Conservation (phyloP, 2,113 vertebrate genomes). For the Aptenodytes patagonicus region DNA sequence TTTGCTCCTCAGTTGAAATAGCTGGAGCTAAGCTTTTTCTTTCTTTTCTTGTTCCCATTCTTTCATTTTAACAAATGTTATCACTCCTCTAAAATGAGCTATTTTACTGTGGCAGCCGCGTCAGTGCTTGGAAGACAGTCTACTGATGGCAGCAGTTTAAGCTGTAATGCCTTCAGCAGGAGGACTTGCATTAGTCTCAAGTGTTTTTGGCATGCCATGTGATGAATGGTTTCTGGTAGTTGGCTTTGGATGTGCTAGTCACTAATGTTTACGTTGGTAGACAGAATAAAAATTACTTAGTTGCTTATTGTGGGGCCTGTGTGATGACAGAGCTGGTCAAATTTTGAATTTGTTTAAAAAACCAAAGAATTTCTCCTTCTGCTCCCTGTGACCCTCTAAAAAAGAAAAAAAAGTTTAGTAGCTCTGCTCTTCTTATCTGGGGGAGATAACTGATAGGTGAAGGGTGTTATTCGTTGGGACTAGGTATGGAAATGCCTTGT, state of each 20-base stretch:
- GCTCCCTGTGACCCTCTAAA: background rate
- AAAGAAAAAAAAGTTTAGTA: background rate
- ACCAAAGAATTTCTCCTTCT: background rate
- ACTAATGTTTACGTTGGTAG: slow-evolving; percentile 2
- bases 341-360: slow-evolving; percentile 9
- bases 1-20: background rate
- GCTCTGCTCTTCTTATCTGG: background rate
- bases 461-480: background rate
- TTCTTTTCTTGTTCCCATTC: background rate
- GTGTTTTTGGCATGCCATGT: background rate
- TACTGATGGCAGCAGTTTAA: background rate
- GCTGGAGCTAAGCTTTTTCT: background rate
- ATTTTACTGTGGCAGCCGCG: background rate
- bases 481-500: background rate
- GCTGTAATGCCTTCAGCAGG: background rate
- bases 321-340: background rate
- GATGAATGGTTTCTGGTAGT: slow-evolving; percentile 21
- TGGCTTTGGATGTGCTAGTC: background rate
- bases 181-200: background rate
- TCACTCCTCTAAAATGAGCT: background rate
- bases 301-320: background rate
- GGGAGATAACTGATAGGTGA: background rate
- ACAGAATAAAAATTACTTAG: background rate
- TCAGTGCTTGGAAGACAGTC: background rate
- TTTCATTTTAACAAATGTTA: background rate